Base-by-base conservation (phyloP, 2,113 vertebrate species). In the Copsychus sechellarum region DNA sequence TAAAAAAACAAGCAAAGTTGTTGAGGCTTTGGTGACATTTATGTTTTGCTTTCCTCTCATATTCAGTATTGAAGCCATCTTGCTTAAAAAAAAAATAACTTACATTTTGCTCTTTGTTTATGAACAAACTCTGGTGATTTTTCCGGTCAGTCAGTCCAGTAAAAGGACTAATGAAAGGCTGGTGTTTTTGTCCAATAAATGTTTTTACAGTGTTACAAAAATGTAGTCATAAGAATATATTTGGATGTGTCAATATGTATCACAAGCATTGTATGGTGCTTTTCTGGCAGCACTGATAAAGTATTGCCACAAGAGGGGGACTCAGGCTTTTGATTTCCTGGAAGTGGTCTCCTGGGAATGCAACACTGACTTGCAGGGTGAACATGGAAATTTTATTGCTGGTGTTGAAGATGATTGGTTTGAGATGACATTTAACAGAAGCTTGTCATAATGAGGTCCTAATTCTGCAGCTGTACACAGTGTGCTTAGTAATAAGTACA, bases 261-360 rank as follows among this genome's bases (percentile, higher is more conserved):
- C 5, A 1, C 54, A 34, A 62, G 19, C 14, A 7, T 3, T 23
- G 3, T 33, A 0, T 19, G 31, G 13, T 51, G 58, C 15, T 93
- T 83, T 86, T 51, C 34, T 69, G 20, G 48, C 40, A 88, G 79
- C 81, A 57, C 42, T 77, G 67, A 11, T 56, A 18, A 66, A 43
- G 22, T 33, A 9, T 61, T 94, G 36, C 94, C 93, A 95, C 90
- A 96, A 93, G 95, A 96, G 92, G 93, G 93, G 9, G 86, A 67
- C 72, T 81, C 69, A 14, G 0, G 31, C 64, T 70, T 96, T 93
- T 78, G 31, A 22, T 92, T 93, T 73, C 56, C 34, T 38, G 67
- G 28, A 70, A 60, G 19, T 22, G 16, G 1, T 56, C 90, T 60
- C 22, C 51, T 64, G 51, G 48, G 36, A 88, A 34, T 17, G 11